Evolutionary conservation across 2,888 invertebrate species (phyloP).

Genomic region (Heliconius charithonia): DNA sequence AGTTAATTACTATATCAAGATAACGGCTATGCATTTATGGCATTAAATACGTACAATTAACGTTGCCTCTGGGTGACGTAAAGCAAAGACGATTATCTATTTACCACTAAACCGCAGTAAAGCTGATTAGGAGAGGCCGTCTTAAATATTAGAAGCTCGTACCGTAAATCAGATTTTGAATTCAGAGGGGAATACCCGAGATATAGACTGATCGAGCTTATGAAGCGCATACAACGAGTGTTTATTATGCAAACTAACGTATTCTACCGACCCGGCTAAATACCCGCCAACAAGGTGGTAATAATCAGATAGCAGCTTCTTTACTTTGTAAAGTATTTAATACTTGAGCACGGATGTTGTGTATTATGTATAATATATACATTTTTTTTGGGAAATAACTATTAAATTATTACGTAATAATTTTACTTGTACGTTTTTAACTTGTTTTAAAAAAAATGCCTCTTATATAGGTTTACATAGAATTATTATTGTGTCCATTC

Average conservation of each 20-base stretch:
- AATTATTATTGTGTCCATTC: too few species aligned
- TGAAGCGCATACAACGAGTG: conserved; percentile 47
- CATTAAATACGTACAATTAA: conserved; percentile 46
- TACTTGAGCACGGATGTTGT: neutral
- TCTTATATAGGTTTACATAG: too few species aligned
- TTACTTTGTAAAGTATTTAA: conserved; percentile 17
- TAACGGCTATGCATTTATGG: conserved; percentile 43
- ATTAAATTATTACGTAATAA: too few species aligned
- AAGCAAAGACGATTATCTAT: conserved; percentile 49
- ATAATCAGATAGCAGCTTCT: conserved; percentile 31
- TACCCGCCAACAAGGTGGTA: conserved; percentile 34
- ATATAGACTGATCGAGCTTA: conserved; percentile 43
- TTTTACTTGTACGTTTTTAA: too few species aligned
- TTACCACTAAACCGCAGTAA: conserved; percentile 49
- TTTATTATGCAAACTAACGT: conserved; percentile 47
- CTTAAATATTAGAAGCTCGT: conserved; percentile 57
- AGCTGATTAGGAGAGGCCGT: conserved; percentile 56
- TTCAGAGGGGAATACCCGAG: conserved; percentile 45
- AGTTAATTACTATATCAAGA: conserved; percentile 44
- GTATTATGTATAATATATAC: neutral
- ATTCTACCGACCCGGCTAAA: conserved; percentile 39
- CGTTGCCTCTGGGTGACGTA: conserved; percentile 48
- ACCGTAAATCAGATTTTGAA: conserved; percentile 51
- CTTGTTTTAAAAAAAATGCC: too few species aligned
- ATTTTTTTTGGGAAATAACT: neutral